Percentiles rank a stretch among this genome's conserved stretches.
Evolutionary conservation across 2,797 vertebrate species (phyloP).

Genomic region (Propithecus perrieri): DNA sequence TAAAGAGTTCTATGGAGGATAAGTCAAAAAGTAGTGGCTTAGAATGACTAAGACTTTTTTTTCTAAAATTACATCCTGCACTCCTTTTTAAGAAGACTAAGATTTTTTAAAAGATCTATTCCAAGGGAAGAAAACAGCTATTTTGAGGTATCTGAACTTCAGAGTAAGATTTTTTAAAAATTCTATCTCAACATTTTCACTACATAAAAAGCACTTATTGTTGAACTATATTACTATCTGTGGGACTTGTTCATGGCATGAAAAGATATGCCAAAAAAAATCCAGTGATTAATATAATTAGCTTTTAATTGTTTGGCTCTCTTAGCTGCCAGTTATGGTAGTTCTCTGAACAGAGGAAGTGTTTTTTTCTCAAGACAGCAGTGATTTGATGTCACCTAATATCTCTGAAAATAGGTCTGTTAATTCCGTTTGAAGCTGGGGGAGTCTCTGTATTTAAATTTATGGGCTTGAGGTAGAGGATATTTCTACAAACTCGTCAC

Average conservation of each 20-base stretch:
- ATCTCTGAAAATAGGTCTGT: not conserved
- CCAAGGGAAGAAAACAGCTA: not conserved
- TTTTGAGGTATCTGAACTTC: not conserved
- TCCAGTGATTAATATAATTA: not conserved
- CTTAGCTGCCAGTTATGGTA: not conserved
- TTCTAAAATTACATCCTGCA: too few species aligned
- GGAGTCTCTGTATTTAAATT: not conserved
- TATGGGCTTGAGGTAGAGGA: not conserved
- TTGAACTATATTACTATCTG: not conserved
- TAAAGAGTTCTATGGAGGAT: not conserved
- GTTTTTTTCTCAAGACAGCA: not conserved
- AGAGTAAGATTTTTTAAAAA: not conserved
- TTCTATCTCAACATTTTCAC: not conserved
- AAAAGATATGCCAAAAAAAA: not conserved
- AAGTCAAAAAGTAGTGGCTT: not conserved
- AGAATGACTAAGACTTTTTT: not conserved
- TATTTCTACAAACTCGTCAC: not conserved
- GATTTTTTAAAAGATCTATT: not conserved
- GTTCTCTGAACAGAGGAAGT: not conserved
- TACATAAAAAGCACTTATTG: not conserved
- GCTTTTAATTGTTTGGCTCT: slow-evolving; percentile 12
- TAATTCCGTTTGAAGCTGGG: not conserved
- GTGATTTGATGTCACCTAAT: not conserved
- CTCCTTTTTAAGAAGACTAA: not conserved
- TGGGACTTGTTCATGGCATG: not conserved